phyloP scores from a whole-genome alignment of 2,888 invertebrate species.

The Tenthredo livida region DNA sequence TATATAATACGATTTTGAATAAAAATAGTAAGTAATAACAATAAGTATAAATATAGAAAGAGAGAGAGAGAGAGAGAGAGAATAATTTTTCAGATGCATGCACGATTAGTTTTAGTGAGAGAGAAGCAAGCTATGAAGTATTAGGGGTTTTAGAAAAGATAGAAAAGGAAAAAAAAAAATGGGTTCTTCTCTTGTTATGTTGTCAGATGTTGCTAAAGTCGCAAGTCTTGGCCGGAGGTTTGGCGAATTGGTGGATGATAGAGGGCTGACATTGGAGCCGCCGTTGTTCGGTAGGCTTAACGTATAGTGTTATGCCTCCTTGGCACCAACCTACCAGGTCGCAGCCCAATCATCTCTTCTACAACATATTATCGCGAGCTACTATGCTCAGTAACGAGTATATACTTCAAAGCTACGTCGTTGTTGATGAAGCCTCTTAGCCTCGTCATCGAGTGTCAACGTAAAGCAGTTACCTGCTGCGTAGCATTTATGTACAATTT shows the following conservation, averaged over 20 bases:
- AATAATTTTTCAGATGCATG: not conserved
- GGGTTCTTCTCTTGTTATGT: conserved; percentile 70
- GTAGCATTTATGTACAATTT: conserved; percentile 77
- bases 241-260: conserved; percentile 71
- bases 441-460: conserved; percentile 70
- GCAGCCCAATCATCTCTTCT: conserved; percentile 72
- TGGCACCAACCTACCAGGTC: conserved; percentile 72
- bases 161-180: not conserved
- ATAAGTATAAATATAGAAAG: not conserved
- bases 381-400: conserved; percentile 74
- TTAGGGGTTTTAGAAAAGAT: not conserved
- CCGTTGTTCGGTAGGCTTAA: conserved; percentile 76
- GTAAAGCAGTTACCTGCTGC: conserved; percentile 76
- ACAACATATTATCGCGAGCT: conserved; percentile 74
- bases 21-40: not conserved
- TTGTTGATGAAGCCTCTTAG: conserved; percentile 76
- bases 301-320: conserved; percentile 74
- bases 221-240: conserved; percentile 73
- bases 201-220: conserved; percentile 77
- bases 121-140: not conserved
- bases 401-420: conserved; percentile 43
- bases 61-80: not conserved
- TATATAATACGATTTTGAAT: conserved; percentile 13
- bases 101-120: not conserved
- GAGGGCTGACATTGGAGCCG: conserved; percentile 76